These are phyloP conservation scores for Rhagoletis pomonella DNA, from an alignment of 1,140 invertebrate genomes.

Conservation along the genomic window DNA sequence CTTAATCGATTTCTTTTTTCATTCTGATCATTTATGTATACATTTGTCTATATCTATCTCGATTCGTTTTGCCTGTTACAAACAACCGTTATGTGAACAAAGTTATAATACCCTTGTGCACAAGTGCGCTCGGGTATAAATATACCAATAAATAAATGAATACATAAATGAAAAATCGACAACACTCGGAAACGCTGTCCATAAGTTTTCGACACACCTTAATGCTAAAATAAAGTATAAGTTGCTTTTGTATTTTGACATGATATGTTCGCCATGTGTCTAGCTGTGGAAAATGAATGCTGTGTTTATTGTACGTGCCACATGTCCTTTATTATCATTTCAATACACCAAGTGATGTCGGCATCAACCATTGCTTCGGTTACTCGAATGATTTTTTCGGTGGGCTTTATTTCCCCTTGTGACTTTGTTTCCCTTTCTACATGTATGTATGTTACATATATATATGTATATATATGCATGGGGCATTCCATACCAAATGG, in stretches of 20 bases:
- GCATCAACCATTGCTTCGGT: background rate
- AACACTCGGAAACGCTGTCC: no score
- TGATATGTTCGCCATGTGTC: background rate
- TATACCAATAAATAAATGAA: no score
- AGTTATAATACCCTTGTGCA: no score
- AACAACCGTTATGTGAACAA: no score
- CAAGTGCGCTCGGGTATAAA: no score
- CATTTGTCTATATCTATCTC: no score
- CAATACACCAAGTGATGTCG: slow-evolving; percentile 37
- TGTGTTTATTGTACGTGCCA: slow-evolving; percentile 36
- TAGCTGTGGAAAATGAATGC: background rate
- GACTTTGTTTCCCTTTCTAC: background rate
- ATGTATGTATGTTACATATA: background rate
- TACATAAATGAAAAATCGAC: no score
- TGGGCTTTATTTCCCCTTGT: background rate
- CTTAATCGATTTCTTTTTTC: no score
- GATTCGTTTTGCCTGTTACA: no score
- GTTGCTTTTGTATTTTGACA: background rate
- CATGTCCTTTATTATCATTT: slow-evolving; percentile 49
- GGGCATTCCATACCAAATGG: no score
- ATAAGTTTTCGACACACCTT: background rate
- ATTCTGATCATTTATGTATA: no score
- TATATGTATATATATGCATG: no score
- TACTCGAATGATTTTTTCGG: background rate
- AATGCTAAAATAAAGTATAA: background rate